These are phyloP conservation scores for Diplodus puntazzo DNA, from an alignment of 2,797 vertebrate genomes.

Conservation along the genomic window DNA sequence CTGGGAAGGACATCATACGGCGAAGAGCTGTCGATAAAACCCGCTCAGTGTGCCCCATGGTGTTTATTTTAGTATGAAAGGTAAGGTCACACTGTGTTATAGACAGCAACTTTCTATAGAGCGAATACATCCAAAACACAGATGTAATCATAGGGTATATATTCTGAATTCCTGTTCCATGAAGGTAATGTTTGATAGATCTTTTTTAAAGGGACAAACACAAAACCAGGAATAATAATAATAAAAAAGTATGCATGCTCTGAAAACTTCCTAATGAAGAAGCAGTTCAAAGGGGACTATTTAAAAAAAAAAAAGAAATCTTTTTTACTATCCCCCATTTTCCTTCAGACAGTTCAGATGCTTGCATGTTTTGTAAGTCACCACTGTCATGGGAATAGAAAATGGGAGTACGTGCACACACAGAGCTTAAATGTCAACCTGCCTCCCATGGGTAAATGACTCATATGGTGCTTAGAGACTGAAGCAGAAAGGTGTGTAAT, in stretches of 20 bases:
- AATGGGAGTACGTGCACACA: slow-evolving; percentile 68
- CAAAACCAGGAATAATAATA: slow-evolving; percentile 19
- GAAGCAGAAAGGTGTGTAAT: slow-evolving; percentile 67
- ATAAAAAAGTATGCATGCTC: slow-evolving; percentile 6
- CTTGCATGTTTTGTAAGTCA: slow-evolving; percentile 79
- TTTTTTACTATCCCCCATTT: slow-evolving; percentile 52
- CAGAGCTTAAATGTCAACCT: slow-evolving; percentile 80
- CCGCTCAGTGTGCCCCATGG: slow-evolving; percentile 64
- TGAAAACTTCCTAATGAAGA: slow-evolving; percentile 49
- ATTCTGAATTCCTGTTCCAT: slow-evolving; percentile 15
- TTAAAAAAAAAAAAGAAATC: slow-evolving; percentile 17
- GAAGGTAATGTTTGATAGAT: slow-evolving; percentile 9
- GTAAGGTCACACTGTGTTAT: slow-evolving; percentile 73
- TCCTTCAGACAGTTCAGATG: slow-evolving; percentile 61
- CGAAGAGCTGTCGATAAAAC: slow-evolving; percentile 77
- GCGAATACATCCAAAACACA: slow-evolving; percentile 46
- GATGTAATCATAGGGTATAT: slow-evolving; percentile 36
- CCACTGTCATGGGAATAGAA: slow-evolving; percentile 76
- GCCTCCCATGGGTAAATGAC: slow-evolving; percentile 75
- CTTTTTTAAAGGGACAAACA: slow-evolving; percentile 30
- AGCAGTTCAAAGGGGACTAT: slow-evolving; percentile 33
- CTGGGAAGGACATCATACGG: slow-evolving; percentile 73
- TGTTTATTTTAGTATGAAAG: slow-evolving; percentile 78
- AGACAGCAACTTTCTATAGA: slow-evolving; percentile 52
- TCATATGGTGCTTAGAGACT: slow-evolving; percentile 70